Conservation (phyloP, 2,888 invertebrate species). For the Diadegma fenestrale region DNA sequence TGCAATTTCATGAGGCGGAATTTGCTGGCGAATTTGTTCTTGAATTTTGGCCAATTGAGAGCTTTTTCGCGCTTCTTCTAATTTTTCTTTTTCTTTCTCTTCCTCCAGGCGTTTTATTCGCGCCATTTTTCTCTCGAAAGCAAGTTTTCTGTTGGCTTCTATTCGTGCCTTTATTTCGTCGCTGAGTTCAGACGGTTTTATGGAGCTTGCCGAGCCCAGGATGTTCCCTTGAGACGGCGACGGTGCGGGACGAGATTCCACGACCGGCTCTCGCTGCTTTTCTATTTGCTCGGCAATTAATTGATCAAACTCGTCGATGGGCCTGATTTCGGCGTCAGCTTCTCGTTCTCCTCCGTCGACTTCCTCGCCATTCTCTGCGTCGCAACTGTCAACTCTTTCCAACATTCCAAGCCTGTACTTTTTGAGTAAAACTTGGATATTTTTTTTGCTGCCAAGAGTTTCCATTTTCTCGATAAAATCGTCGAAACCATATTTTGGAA, state of each 20-base stretch:
- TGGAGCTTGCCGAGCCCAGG: slow-evolving; percentile 36
- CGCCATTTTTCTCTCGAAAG: slow-evolving; percentile 88
- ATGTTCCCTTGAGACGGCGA: neutral
- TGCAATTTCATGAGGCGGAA: neutral
- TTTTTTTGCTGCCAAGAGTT: slow-evolving; percentile 92
- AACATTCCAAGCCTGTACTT: slow-evolving; percentile 89
- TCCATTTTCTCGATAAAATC: slow-evolving; percentile 93
- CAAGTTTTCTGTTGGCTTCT: slow-evolving; percentile 88
- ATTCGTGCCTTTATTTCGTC: slow-evolving; percentile 90
- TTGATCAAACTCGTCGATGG: slow-evolving; percentile 89
- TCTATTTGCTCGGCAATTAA: slow-evolving; percentile 89
- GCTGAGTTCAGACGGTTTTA: slow-evolving; percentile 81
- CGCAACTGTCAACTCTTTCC: slow-evolving; percentile 71
- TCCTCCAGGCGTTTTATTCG: slow-evolving; percentile 75
- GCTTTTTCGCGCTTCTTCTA: slow-evolving; percentile 17
- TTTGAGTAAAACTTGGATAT: slow-evolving; percentile 90
- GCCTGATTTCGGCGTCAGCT: slow-evolving; percentile 78
- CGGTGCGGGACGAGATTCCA: neutral
- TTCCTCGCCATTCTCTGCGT: slow-evolving; percentile 85
- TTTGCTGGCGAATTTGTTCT: neutral
- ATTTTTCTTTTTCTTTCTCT: slow-evolving; percentile 32
- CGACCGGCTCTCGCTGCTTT: slow-evolving; percentile 73
- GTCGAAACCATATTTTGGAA: slow-evolving; percentile 95
- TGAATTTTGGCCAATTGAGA: neutral
- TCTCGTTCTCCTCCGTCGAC: slow-evolving; percentile 80